Evolutionary conservation across 2,888 invertebrate species (phyloP).

Genomic region (Neoitamus cyanurus): DNA sequence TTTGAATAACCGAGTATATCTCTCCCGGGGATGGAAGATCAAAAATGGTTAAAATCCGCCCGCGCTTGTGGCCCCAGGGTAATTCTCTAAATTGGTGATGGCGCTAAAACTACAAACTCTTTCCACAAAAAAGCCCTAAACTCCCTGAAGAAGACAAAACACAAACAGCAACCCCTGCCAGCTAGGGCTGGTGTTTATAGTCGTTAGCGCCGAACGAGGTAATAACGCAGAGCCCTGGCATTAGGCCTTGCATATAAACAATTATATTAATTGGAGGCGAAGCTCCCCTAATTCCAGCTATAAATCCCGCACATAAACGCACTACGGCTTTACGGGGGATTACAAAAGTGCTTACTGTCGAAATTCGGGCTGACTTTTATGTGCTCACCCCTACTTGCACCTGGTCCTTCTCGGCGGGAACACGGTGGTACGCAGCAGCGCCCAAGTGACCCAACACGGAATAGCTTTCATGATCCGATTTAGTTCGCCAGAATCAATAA

Average conservation of each 20-base stretch:
- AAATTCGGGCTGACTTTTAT: conserved; percentile 6
- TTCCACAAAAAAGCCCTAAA: neutral
- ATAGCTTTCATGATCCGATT: conserved; percentile 22
- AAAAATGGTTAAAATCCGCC: neutral
- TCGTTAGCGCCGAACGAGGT: neutral
- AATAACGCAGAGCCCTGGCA: neutral
- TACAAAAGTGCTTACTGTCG: conserved; percentile 12
- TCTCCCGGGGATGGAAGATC: neutral
- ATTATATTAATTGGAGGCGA: conserved; percentile 18
- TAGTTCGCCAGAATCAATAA: conserved; percentile 13
- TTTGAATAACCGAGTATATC: neutral
- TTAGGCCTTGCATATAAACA: conserved; percentile 20
- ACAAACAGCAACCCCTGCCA: neutral
- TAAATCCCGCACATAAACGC: neutral
- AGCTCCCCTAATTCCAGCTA: neutral
- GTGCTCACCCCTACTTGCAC: neutral
- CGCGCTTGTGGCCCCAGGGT: neutral
- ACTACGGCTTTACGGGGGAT: neutral
- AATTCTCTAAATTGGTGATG: neutral
- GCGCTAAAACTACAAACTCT: neutral
- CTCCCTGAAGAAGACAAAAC: neutral
- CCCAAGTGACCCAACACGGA: neutral
- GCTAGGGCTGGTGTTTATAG: neutral
- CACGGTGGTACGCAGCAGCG: neutral
- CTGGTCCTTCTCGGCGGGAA: neutral